These are phyloP conservation scores for Erethizon dorsatum DNA, from an alignment of 2,797 vertebrate species.

Conservation along the genomic window DNA sequence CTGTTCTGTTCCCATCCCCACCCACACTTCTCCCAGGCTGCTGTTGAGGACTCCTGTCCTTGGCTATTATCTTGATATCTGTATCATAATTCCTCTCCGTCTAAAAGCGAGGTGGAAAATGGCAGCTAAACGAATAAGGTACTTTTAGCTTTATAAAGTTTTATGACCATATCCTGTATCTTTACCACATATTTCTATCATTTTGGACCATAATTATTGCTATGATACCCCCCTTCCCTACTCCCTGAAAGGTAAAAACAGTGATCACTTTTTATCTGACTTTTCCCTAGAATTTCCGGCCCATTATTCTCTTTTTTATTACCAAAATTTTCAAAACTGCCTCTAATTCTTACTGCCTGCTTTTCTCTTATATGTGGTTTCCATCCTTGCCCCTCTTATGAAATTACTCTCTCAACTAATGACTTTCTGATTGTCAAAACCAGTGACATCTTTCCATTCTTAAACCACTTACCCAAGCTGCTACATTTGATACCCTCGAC, in stretches of 20 bases:
- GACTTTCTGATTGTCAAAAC: constrained; percentile 5
- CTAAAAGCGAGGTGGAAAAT: background rate
- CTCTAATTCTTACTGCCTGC: constrained; percentile 5
- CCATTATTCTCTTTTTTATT: background rate
- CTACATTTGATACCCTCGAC: background rate
- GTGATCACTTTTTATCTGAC: background rate
- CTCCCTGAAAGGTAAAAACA: background rate
- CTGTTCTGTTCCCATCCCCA: background rate
- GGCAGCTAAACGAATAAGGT: background rate
- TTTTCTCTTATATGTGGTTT: background rate
- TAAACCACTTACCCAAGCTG: constrained; percentile 17
- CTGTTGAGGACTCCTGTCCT: background rate
- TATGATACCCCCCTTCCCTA: background rate
- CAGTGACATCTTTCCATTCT: background rate
- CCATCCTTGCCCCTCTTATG: background rate
- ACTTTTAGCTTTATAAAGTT: background rate
- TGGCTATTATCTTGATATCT: background rate
- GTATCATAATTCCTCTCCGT: background rate
- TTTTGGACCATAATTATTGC: background rate
- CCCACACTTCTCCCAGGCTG: background rate
- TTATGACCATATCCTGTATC: background rate
- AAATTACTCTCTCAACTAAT: constrained; percentile 1
- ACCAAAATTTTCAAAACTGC: background rate
- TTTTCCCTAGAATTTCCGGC: background rate
- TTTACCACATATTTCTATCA: background rate